Evolutionary conservation across 1,140 invertebrate genomes (phyloP), one percentile per base, ranked within the genome.

Genomic region (Drosophila nigromelanica): DNA sequence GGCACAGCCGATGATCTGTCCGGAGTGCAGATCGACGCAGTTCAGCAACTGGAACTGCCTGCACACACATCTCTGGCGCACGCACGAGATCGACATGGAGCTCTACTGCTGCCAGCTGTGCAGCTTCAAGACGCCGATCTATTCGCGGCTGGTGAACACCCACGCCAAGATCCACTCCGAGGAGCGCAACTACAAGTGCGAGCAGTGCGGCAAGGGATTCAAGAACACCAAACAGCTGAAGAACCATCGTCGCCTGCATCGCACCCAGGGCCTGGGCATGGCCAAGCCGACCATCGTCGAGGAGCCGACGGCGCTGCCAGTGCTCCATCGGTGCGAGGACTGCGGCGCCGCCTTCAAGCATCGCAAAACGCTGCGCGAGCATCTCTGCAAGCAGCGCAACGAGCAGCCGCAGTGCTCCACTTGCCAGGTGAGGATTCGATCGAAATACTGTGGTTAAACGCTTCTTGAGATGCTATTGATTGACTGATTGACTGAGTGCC

Each of bases 21-120:
- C 93, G 1, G 95, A 96, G 81, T 97, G 96, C 90, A 78, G 89
- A 1, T 92, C 92, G 61, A 79, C 76, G 18, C 67, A 90, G 54
- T 94, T 93, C 76, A 77, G 86, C 0, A 91, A 92, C 12, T 96
- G 95, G 93, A 94, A 94, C 54, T 91, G 93, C 3, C 77, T 96
- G n/a, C 94, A 94, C 21, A 94, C 94, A 18, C 96, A 97, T 92
- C 91, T 97, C n/a, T 97, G 96, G 96, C 94, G 94, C 50, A 78
- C 92, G 0, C 96, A 97, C 87, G 91, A 93, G 42, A 94, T 97
- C n/a, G 96, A 97, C 81, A 93, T 96, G 91, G 96, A 97, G 80
- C 90, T 97, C 27, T 95, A 94, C 59, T 93, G 94, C 18, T 97
- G 96, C 89, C 93, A 94, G 62, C 91, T 94, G 70, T 95, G 93